Base-by-base conservation (phyloP, 2,113 vertebrate species). In the Nycticorax nycticorax region DNA sequence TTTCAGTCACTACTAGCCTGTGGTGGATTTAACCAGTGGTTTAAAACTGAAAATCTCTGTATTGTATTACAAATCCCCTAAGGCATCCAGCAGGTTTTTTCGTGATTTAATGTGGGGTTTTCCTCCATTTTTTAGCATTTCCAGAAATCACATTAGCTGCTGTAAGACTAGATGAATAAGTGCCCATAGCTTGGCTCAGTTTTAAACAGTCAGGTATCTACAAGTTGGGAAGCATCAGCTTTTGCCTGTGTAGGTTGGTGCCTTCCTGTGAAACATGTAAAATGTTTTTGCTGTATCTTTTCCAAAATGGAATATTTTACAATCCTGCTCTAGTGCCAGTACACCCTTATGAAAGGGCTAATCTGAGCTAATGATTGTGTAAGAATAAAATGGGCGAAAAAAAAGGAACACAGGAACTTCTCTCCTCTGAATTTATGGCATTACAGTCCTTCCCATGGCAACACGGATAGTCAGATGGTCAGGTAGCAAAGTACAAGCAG, bases 401-500 rank as follows among this genome's bases (percentile, higher is more conserved):
- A 62, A 56, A 94, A 83, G 10, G 15, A 91, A 60, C 50, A 74
- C 63, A 75, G 71, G 76, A 91, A 93, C 91, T 95, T 47, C 47
- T 71, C 75, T 94, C 41, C 55, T 71, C 73, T 94, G 85, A 84
- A 90, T 97, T 96, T 91, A 76, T 94, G 88, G 74, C 85, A 89
- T 92, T 95, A 80, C 62, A 92, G 75, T 74, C 83, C 93, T 97
- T 96, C 96, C 96, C 95, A 96, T 95, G 88, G 97, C 94, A 97
- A 97, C 93, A 94, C 83, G 79, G 85, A 85, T 19, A 92, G 82
- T 96, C 77, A 94, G 87, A 93, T 92, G 95, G 93, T 47, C 89
- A 28, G 1, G 76, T 91, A 85, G 83, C 80, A 91, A 96, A 96
- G 92, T 92, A 95, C 79, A 88, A 94, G 78, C 86, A 93, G 89